Evolutionary conservation across 2,797 vertebrate species (phyloP).

Genomic region (Danio aesculapii): DNA sequence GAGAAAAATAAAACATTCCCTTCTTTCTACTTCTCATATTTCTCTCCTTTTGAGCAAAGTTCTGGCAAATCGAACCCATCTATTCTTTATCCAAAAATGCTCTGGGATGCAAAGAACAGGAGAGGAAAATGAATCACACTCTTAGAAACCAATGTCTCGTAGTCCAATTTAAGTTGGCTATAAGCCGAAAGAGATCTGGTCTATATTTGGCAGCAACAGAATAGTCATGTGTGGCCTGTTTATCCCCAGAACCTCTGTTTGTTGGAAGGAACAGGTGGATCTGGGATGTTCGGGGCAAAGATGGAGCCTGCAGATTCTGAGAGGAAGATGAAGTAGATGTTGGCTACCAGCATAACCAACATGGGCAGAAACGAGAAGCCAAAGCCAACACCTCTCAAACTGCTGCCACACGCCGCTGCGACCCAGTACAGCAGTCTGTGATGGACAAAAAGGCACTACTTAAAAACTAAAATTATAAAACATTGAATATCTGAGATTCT

Average conservation of each 20-base stretch:
- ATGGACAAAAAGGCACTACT: neutral
- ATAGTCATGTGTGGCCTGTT: neutral
- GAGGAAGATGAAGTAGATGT: conserved; percentile 90
- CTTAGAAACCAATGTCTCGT: neutral
- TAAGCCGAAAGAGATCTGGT: neutral
- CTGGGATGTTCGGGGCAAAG: conserved; percentile 69
- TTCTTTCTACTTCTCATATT: neutral
- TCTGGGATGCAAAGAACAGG: neutral
- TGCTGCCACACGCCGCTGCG: conserved; percentile 82
- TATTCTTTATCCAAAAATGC: conserved; percentile 3
- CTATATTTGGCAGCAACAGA: neutral
- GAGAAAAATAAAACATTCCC: neutral
- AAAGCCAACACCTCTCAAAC: conserved; percentile 86
- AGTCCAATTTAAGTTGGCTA: neutral
- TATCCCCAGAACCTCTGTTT: conserved; percentile 83
- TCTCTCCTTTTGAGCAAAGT: neutral
- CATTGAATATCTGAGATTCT: neutral
- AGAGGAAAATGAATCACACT: neutral
- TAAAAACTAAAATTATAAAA: neutral
- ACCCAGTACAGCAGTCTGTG: conserved; percentile 90
- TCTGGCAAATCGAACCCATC: neutral
- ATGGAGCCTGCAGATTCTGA: conserved; percentile 80
- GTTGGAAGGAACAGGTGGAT: conserved; percentile 12
- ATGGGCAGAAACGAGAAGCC: conserved; percentile 91
- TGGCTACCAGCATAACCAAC: conserved; percentile 86